Evolutionary conservation across 2,888 invertebrate species (phyloP), one percentile per base, ranked within the genome.

Genomic region (Trypoxylon attenuatum): DNA sequence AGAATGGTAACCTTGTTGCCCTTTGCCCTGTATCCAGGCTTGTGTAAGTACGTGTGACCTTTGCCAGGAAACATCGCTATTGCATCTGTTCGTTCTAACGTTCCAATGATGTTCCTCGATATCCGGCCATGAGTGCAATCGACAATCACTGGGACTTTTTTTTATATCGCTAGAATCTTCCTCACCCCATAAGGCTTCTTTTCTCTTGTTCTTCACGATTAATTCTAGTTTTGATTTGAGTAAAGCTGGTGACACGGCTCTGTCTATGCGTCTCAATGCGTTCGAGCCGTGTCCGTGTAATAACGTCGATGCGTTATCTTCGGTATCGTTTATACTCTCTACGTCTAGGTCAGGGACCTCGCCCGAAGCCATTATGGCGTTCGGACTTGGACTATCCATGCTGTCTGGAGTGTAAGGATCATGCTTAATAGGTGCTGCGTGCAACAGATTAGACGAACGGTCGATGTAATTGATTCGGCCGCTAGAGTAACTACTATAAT

Each of bases 361-460:
- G 23, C 72, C 71, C 49, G 71, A 56, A 25, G 75, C 67, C 25
- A 66, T 57, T 23, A 83, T 58, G 51, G 83, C 82, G 56, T 84
- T 86, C 47, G 94, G 94, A 42, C 93, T 92, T 77, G 91, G 93
- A 18, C 94, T 94, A 79, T 94, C 94, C 69, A 91, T 89, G 84
- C 94, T 94, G 80, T 94, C 94, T n/a, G 94, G 94, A 0, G 94
- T 94, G 78, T 94, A 94, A 0, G 94, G 94, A 76, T 94, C 94
- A 78, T 91, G 87, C 79, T 87, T 87, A 76, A 88, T 84, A 69
- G 89, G 87, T 64, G 85, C 87, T 76, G 90, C 89, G 87, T 89
- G 89, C 88, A 90, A 87, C 71, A 89, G 83, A 79, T 88, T 88
- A 77, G 88, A 87, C 87, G 89, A 84, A 82, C 86, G 81, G 79